Percentiles rank a stretch among this genome's conserved stretches.
Evolutionary conservation across 2,797 vertebrate species (phyloP).

Genomic region (Gila robusta): DNA sequence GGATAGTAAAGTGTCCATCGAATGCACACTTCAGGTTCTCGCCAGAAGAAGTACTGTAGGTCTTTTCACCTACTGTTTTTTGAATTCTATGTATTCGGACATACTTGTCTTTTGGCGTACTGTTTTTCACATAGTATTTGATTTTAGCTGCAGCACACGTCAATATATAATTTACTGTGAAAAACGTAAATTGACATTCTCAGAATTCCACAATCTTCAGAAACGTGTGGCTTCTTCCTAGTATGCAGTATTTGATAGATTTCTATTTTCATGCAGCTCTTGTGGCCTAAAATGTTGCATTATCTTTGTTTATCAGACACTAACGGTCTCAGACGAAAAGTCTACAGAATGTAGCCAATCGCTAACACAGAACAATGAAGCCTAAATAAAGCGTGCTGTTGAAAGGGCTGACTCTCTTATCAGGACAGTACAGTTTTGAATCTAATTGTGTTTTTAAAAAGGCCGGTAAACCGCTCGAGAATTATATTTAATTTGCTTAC

Average conservation of each 20-base stretch:
- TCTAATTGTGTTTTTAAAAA: constrained; percentile 68
- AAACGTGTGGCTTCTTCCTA: background rate
- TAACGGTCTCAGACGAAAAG: constrained; percentile 23
- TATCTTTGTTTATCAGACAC: constrained; percentile 59
- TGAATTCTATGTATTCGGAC: too few relatives aligned
- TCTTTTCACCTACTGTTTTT: too few relatives aligned
- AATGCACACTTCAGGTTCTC: too few relatives aligned
- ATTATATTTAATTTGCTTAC: constrained; percentile 55
- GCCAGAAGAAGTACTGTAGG: too few relatives aligned
- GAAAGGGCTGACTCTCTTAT: constrained; percentile 65
- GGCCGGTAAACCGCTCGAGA: constrained; percentile 53
- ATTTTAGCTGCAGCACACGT: too few relatives aligned
- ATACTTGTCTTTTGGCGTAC: too few relatives aligned
- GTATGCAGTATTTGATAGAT: background rate
- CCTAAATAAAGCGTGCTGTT: constrained; percentile 51
- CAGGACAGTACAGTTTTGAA: constrained; percentile 64
- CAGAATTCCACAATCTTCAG: background rate
- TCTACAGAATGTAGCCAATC: constrained; percentile 48
- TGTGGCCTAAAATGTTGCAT: background rate
- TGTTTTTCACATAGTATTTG: too few relatives aligned
- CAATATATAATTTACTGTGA: background rate
- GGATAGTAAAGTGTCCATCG: too few relatives aligned
- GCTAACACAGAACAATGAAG: constrained; percentile 62
- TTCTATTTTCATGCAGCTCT: background rate
- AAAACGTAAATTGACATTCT: background rate